phyloP scores from a whole-genome alignment of 2,888 invertebrate genomes.

The Agrochola lota region DNA sequence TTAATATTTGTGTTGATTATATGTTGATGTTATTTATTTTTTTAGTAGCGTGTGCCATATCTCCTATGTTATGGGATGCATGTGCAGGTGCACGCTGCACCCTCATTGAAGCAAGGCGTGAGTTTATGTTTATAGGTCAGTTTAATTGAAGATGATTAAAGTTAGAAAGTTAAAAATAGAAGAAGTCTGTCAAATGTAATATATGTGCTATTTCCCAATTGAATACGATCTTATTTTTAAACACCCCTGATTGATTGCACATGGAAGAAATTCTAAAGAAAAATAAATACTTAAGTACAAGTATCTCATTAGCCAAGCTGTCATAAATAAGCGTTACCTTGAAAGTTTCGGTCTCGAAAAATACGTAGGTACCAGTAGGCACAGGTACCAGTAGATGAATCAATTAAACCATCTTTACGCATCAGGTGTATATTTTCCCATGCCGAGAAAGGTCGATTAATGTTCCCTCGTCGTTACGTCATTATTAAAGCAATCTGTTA shows the following conservation, averaged over 20 bases:
- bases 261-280: constrained; percentile 1
- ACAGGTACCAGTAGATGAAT: constrained; percentile 26
- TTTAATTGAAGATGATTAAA: background rate
- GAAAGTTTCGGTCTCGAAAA: constrained; percentile 20
- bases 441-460: constrained; percentile 49
- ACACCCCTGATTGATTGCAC: constrained; percentile 25
- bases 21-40: too few relatives aligned
- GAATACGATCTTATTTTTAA: background rate
- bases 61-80: too few relatives aligned
- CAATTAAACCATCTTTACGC: constrained; percentile 45
- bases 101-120: background rate
- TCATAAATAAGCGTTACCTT: constrained; percentile 17
- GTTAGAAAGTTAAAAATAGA: background rate
- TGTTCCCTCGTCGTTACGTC: constrained; percentile 45
- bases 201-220: background rate
- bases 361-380: background rate
- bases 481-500: constrained; percentile 53
- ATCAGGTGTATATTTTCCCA: constrained; percentile 58
- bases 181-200: background rate
- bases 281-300: background rate
- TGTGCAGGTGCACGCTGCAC: background rate
- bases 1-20: too few relatives aligned
- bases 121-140: background rate
- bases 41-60: too few relatives aligned
- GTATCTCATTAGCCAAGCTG: constrained; percentile 20